Evolutionary conservation across 2,113 vertebrate genomes (phyloP).

Genomic region (Martes martes): DNA sequence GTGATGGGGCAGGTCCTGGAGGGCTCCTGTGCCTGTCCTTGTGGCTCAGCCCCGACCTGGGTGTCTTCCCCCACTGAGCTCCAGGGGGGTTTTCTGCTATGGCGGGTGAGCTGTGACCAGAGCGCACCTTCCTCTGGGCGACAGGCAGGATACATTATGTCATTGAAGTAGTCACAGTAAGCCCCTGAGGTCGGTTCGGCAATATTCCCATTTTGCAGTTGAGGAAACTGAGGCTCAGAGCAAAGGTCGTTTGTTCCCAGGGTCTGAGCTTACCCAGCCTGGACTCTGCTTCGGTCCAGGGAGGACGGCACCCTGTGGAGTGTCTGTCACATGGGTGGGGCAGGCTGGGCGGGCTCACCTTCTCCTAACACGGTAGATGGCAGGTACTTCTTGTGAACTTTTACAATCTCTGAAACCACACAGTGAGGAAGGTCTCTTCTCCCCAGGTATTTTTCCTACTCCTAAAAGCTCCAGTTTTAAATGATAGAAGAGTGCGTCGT

Average conservation of each 20-base stretch:
- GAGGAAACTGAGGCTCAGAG: neutral
- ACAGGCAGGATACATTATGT: neutral
- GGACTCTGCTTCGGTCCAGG: no score
- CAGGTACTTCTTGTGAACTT: neutral
- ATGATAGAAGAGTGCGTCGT: neutral
- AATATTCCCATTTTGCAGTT: neutral
- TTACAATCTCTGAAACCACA: neutral
- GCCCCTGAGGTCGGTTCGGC: neutral
- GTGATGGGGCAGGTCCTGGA: neutral
- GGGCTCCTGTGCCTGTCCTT: neutral
- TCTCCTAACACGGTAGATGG: rapidly evolving
- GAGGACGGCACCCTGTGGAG: rapidly evolving
- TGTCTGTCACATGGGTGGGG: rapidly evolving
- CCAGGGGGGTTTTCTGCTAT: neutral
- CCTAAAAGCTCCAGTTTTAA: neutral
- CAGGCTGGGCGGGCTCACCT: neutral
- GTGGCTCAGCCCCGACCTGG: neutral
- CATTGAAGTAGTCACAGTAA: neutral
- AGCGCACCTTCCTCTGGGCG: neutral
- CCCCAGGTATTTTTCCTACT: neutral
- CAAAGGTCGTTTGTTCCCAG: neutral
- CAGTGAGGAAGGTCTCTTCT: neutral
- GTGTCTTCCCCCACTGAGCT: neutral
- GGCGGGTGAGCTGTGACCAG: neutral
- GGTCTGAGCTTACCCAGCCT: neutral